Evolutionary conservation across 2,797 vertebrate species (phyloP).

Genomic region (Dendrocincla fuliginosa): DNA sequence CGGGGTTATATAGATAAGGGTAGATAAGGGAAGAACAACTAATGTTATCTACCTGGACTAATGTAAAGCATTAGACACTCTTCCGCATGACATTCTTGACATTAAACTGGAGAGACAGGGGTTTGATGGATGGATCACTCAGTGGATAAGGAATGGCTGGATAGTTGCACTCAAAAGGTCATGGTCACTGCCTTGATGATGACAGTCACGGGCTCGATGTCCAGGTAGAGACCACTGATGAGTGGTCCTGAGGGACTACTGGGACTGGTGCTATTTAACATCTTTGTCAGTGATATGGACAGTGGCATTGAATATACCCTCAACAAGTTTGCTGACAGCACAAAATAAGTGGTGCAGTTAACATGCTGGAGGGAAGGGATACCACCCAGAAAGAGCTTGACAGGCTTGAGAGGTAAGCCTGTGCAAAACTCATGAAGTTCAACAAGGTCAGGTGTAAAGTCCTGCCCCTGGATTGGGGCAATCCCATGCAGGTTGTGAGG

Average conservation of each 20-base stretch:
- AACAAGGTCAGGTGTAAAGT: not conserved
- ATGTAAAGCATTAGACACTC: not conserved
- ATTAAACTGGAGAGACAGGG: not conserved
- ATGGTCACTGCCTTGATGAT: too few relatives aligned
- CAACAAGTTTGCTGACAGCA: not conserved
- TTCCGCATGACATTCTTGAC: not conserved
- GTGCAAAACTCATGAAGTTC: not conserved
- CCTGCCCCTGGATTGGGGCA: not conserved
- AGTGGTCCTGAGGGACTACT: not conserved
- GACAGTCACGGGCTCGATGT: not conserved
- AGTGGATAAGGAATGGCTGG: not conserved
- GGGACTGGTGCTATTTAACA: not conserved
- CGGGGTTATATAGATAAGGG: not conserved
- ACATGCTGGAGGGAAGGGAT: not conserved
- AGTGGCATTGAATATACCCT: not conserved
- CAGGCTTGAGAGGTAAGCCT: not conserved
- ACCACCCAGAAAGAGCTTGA: not conserved
- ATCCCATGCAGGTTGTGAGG: not conserved
- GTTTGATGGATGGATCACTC: not conserved
- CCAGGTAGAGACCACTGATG: not conserved
- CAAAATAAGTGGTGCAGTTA: too few relatives aligned
- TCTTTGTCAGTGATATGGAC: not conserved
- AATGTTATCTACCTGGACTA: not conserved
- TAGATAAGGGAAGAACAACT: not conserved
- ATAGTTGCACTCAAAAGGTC: not conserved